These are phyloP conservation scores for Zophobas atratus DNA, from an alignment of 1,140 invertebrate species.

Conservation along the genomic window DNA sequence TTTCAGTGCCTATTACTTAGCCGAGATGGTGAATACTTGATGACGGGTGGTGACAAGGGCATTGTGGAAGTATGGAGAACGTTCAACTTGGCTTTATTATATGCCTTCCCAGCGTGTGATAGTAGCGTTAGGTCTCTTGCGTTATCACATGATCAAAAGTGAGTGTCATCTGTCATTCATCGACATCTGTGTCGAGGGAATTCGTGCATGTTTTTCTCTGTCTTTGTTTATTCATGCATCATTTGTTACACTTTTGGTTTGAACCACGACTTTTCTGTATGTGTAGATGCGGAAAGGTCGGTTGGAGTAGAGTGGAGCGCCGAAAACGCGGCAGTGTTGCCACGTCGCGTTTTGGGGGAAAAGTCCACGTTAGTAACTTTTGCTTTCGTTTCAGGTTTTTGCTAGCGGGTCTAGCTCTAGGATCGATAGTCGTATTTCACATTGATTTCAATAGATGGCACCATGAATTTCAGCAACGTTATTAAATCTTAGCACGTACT, in stretches of 20 bases:
- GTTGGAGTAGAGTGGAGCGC: background rate
- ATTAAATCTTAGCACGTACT: conserved; percentile 71
- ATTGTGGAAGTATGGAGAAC: conserved; percentile 99
- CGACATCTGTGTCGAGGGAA: background rate
- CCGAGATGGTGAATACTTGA: conserved; percentile 97
- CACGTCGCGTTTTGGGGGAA: background rate
- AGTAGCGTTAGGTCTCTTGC: conserved; percentile 93
- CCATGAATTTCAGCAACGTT: conserved; percentile 96
- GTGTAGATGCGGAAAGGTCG: too few species aligned
- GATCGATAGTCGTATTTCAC: conserved; percentile 98
- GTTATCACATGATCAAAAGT: conserved; percentile 98
- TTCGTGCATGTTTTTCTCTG: conserved; percentile 13
- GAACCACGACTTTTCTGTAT: background rate
- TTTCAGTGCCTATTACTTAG: conserved; percentile 92
- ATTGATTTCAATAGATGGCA: conserved; percentile 99
- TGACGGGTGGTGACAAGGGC: conserved; percentile 96
- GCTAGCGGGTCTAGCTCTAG: conserved; percentile 95
- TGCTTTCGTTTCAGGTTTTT: conserved; percentile 84
- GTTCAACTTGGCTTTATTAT: conserved; percentile 96
- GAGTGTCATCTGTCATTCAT: conserved; percentile 67
- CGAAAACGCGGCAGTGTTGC: background rate
- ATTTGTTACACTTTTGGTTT: background rate
- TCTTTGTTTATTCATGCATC: conserved; percentile 25
- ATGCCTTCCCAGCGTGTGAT: conserved; percentile 97
- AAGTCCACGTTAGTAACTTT: background rate